Evolutionary conservation across 2,888 invertebrate species (phyloP).

Genomic region (Colletes collaris): DNA sequence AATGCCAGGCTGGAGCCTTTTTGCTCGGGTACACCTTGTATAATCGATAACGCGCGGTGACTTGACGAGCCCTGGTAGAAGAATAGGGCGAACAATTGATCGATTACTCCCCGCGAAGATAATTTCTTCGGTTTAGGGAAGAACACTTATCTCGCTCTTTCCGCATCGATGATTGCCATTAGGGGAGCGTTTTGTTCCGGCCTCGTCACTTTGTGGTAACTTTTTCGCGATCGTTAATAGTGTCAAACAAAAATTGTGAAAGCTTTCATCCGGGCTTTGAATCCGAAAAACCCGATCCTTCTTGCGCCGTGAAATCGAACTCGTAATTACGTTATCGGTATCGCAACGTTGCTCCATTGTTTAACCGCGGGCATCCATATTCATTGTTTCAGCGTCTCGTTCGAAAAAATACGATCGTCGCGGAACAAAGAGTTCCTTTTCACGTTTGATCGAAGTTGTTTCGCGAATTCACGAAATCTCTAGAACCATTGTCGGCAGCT

Average conservation of each 20-base stretch:
- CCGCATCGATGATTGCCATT: conserved; percentile 34
- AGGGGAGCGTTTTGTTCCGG: conserved; percentile 12
- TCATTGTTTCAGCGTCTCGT: background rate
- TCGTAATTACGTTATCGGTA: background rate
- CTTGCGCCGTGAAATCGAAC: background rate
- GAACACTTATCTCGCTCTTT: conserved; percentile 56
- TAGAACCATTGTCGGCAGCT: too few species aligned
- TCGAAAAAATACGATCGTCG: background rate
- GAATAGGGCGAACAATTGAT: conserved; percentile 45
- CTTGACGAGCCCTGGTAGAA: conserved; percentile 12
- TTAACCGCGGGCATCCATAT: background rate
- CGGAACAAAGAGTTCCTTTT: too few species aligned
- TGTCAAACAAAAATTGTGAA: conserved; percentile 4
- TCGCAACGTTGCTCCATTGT: background rate
- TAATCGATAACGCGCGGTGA: conserved; percentile 24
- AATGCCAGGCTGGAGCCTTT: too few species aligned
- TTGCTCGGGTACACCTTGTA: background rate
- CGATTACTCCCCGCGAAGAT: conserved; percentile 40
- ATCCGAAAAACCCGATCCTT: background rate
- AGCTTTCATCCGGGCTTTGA: conserved; percentile 1
- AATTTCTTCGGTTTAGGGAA: conserved; percentile 34
- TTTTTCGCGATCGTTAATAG: conserved; percentile 17
- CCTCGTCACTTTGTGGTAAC: conserved; percentile 7
- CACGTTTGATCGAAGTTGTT: too few species aligned
- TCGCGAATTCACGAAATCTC: too few species aligned